These are phyloP conservation scores for Gallirallus australis DNA, from an alignment of 2,797 vertebrate genomes.

Conservation along the genomic window DNA sequence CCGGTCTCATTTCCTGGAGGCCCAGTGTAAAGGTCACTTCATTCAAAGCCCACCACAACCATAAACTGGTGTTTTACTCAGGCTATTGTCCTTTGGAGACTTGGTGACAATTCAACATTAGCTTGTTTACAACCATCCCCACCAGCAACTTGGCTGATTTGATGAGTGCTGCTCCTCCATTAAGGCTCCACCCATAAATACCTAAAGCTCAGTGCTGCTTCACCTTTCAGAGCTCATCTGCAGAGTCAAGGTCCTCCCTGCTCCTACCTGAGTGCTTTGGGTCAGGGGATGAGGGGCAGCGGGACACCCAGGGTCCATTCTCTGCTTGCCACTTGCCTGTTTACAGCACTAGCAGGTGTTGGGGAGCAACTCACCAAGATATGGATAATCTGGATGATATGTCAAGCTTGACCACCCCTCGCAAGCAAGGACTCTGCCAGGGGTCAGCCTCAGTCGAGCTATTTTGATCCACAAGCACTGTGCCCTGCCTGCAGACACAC, in stretches of 20 bases:
- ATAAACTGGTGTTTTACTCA: neutral
- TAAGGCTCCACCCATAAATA: neutral
- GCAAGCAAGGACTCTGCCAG: neutral
- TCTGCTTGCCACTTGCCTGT: neutral
- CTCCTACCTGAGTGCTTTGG: neutral
- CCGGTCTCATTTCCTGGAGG: neutral
- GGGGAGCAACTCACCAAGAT: neutral
- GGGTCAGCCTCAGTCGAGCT: no score
- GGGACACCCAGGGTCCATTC: neutral
- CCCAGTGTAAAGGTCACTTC: neutral
- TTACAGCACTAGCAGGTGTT: neutral
- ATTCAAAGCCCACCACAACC: neutral
- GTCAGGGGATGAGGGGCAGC: neutral
- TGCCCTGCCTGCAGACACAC: neutral
- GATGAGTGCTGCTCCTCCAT: neutral
- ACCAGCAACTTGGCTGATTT: neutral
- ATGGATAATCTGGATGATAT: neutral
- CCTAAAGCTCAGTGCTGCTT: neutral
- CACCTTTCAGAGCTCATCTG: neutral
- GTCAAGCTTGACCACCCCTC: neutral
- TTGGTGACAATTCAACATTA: neutral
- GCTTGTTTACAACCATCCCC: neutral
- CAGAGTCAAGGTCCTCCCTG: neutral
- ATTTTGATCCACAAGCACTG: neutral
- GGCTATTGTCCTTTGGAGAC: neutral